phyloP scores from a whole-genome alignment of 2,888 invertebrate genomes.

The Cremastinae sp. region DNA sequence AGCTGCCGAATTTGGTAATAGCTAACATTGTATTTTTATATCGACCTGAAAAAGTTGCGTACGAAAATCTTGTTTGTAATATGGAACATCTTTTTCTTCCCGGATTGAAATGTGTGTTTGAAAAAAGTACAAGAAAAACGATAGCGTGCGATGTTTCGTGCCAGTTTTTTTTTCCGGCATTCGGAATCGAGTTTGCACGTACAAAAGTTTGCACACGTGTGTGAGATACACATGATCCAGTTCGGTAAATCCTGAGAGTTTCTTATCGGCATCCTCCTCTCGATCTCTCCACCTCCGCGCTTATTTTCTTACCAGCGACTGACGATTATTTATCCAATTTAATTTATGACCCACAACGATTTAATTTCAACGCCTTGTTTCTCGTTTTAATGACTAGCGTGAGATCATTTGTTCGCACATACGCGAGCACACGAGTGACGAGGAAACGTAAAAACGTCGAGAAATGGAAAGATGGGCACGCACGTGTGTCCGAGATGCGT shows the following conservation, averaged over 20 bases:
- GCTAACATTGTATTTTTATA: not conserved
- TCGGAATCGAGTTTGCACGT: conserved; percentile 31
- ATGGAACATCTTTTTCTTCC: conserved; percentile 43
- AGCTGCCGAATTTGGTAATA: conserved; percentile 76
- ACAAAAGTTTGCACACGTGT: conserved; percentile 35
- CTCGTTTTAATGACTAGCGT: conserved; percentile 45
- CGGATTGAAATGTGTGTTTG: conserved; percentile 48
- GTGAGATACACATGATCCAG: conserved; percentile 42
- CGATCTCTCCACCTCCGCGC: not conserved
- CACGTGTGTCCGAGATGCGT: conserved; percentile 7
- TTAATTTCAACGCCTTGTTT: conserved; percentile 63
- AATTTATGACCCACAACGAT: conserved; percentile 63
- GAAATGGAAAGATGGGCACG: no score
- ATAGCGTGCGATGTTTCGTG: conserved; percentile 67
- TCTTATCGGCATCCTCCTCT: conserved; percentile 5
- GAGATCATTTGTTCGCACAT: not conserved
- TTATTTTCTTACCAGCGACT: conserved; percentile 19
- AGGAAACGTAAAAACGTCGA: no score
- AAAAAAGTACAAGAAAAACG: conserved; percentile 4
- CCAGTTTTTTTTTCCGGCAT: conserved; percentile 52
- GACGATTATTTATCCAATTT: conserved; percentile 62
- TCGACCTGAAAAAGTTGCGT: no score
- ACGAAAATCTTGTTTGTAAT: no score
- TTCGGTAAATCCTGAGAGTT: conserved; percentile 43
- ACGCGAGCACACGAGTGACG: no score